Percentiles rank a stretch among this genome's conserved stretches.
Evolutionary conservation across 2,113 vertebrate genomes (phyloP).

Genomic region (Anthoscopus minutus): DNA sequence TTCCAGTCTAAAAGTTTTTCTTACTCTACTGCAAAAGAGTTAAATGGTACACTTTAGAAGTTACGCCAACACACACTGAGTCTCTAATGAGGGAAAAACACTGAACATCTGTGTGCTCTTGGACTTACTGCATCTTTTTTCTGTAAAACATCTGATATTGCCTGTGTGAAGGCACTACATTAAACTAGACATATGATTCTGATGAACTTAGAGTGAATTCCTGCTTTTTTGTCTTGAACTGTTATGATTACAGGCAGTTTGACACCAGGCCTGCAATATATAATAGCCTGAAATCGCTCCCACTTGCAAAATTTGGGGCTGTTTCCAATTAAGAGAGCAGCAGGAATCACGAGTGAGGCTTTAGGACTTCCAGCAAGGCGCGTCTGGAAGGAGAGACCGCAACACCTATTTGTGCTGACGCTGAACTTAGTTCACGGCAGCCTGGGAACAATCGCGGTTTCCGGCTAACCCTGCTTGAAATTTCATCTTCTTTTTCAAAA

Average conservation of each 20-base stretch:
- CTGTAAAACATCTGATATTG: background rate
- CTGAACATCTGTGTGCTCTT: background rate
- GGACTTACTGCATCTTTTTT: background rate
- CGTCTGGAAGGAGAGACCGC: background rate
- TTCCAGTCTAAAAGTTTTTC: background rate
- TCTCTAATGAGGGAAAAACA: background rate
- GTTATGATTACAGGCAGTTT: background rate
- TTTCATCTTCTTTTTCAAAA: background rate
- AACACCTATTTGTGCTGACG: background rate
- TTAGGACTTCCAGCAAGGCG: accelerated
- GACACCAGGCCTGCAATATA: background rate
- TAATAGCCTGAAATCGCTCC: background rate
- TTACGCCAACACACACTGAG: background rate
- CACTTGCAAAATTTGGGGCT: background rate
- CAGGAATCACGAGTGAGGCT: background rate
- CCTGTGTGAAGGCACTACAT: background rate
- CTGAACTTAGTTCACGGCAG: background rate
- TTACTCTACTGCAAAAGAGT: background rate
- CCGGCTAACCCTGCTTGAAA: background rate
- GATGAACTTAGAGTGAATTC: background rate
- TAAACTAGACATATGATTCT: background rate
- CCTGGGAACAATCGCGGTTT: accelerated
- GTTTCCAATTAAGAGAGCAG: background rate
- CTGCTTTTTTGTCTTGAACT: background rate
- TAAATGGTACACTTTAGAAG: background rate